Conservation (phyloP, 2,113 vertebrate genomes). For the Eubucco bourcierii region DNA sequence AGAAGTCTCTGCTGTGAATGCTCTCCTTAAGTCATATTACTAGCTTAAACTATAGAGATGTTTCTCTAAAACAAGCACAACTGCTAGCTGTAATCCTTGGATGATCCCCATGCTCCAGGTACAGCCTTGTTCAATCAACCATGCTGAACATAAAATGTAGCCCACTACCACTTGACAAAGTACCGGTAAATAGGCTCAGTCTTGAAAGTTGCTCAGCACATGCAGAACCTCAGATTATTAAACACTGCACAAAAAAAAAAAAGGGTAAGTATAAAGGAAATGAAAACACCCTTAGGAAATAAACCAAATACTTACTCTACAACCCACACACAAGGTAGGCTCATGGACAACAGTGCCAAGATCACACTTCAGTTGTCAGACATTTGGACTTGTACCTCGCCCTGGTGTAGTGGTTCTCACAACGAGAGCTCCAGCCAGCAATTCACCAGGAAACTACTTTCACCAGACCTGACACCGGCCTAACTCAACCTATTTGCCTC, state of each 20-base stretch:
- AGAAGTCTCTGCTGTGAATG: background rate
- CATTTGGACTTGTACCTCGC: background rate
- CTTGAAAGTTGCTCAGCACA: background rate
- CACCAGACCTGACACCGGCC: background rate
- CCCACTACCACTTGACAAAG: background rate
- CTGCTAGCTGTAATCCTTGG: background rate
- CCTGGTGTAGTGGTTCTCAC: background rate
- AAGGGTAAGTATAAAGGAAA: background rate
- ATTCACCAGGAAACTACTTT: background rate
- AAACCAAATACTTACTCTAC: background rate
- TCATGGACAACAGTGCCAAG: background rate
- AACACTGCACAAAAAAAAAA: background rate
- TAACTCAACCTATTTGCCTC: background rate
- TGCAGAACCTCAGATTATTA: background rate
- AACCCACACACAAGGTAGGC: background rate
- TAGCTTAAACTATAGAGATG: background rate
- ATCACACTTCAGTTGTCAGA: background rate
- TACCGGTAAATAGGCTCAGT: background rate
- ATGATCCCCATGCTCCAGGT: background rate
- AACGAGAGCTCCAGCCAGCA: background rate
- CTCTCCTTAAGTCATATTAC: background rate
- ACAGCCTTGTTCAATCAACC: background rate
- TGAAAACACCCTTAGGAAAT: background rate
- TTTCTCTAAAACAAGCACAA: background rate
- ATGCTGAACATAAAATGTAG: fast-evolving